Base-by-base conservation (phyloP, 2,888 invertebrate species). In the Folsomia manolachei region DNA sequence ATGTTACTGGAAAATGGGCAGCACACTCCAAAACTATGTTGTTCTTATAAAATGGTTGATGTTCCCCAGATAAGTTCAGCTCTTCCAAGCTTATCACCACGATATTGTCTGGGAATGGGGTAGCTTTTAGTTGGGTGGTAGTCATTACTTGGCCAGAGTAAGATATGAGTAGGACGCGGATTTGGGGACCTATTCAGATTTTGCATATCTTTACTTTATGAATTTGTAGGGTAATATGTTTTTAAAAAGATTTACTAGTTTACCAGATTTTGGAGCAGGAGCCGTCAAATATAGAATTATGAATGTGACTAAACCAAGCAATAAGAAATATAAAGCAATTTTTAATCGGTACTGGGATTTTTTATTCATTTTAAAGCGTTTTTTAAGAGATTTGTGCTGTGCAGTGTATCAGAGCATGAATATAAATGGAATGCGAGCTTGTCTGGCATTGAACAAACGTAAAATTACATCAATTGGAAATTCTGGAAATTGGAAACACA, bases 21-120 rank as follows among this genome's bases (percentile, higher is more conserved):
- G 72, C 69, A 25, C 77, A 77, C 53, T 77, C 77, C 26, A 77
- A 27, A 23, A 75, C 39, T 18, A 77, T 66, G 21, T 75, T 77
- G 18, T 71, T 72, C 14, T 68, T 53, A 25, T 70, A 73, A 63
- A 68, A 71, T 24, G 27, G 26, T 39, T 69, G 56, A 21, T 9
- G 4, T 18, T 74, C 68, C 1, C 2, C 9, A 1, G 64, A 19
- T 1, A 62, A 62, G 25, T 27, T 52, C 24, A 74, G 39, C 18
- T 71, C 74, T 0, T 71, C 70, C 19, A 53, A 63, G n/a, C 71
- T 66, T 51, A 77, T 72, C 4, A 67, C 60, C 9, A 77, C 61
- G 1, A 60, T 53, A 18, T 23, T 62, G 7, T 18, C 60, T 39
- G 24, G 69, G 61, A 1, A 24, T 53, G 24, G 70, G 71, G 23